phyloP scores from a whole-genome alignment of 1,140 invertebrate species.

The Macrotrachela quadricornifera region DNA sequence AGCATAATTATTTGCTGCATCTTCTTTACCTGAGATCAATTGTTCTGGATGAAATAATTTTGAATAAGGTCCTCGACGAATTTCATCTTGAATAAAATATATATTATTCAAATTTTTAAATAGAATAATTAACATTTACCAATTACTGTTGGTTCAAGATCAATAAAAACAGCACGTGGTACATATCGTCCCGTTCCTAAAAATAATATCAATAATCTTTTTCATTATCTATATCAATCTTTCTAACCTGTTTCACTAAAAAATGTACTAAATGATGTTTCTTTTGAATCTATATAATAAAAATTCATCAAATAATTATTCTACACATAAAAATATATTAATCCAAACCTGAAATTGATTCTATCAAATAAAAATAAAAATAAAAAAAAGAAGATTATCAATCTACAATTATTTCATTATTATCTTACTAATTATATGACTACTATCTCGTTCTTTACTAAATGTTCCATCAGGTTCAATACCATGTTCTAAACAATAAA shows the following conservation, averaged over 20 bases:
- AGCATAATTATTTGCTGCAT: conserved; percentile 29
- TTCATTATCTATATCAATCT: conserved; percentile 18
- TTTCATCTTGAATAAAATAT: conserved; percentile 9
- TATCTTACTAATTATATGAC: no score
- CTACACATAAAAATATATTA: no score
- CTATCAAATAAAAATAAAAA: no score
- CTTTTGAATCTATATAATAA: neutral
- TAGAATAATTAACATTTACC: conserved; percentile 10
- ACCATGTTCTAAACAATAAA: conserved; percentile 60
- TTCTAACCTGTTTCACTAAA: conserved; percentile 15
- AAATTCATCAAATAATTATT: no score
- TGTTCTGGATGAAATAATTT: conserved; percentile 30
- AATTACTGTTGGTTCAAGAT: conserved; percentile 26
- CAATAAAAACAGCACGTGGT: conserved; percentile 23
- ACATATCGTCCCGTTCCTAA: conserved; percentile 15
- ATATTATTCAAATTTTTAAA: neutral
- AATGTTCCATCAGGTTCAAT: conserved; percentile 51
- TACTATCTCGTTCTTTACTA: no score
- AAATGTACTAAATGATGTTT: neutral
- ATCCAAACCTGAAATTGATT: no score
- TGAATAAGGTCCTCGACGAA: conserved; percentile 17
- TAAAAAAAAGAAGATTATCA: no score
- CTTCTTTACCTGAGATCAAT: conserved; percentile 23
- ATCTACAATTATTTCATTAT: no score
- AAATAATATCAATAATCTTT: no score